Evolutionary conservation across 2,113 vertebrate species (phyloP).

Genomic region (Cromileptes altivelis): DNA sequence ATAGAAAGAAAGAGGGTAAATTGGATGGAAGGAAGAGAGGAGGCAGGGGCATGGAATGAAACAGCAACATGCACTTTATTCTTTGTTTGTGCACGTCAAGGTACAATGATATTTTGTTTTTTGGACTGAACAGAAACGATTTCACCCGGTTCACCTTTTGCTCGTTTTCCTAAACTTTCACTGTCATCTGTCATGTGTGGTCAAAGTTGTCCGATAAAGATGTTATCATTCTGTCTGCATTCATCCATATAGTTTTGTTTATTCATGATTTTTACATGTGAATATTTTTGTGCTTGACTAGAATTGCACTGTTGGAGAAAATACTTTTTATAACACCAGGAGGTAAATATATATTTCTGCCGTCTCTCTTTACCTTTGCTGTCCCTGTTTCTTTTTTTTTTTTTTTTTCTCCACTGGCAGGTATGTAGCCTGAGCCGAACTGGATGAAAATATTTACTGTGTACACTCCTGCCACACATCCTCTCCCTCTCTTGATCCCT

Average conservation of each 20-base stretch:
- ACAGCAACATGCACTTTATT: slow-evolving; percentile 55
- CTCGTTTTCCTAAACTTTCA: slow-evolving; percentile 51
- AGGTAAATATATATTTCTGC: background rate
- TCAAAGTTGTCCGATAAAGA: slow-evolving; percentile 21
- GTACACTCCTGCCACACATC: slow-evolving; percentile 28
- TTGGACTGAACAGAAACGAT: slow-evolving; percentile 55
- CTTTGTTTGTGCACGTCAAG: slow-evolving; percentile 61
- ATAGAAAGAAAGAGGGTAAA: slow-evolving; percentile 69
- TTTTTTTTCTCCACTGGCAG: background rate
- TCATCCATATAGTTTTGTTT: background rate
- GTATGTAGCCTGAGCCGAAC: slow-evolving; percentile 23
- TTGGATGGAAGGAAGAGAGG: slow-evolving; percentile 70
- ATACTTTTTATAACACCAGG: background rate
- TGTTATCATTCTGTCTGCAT: background rate
- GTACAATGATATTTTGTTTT: slow-evolving; percentile 49
- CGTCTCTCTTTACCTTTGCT: background rate
- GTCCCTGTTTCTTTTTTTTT: background rate
- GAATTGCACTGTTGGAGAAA: background rate
- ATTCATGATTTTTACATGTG: background rate
- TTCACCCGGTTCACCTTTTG: slow-evolving; percentile 43
- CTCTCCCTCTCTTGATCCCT: slow-evolving; percentile 19
- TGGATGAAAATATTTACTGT: slow-evolving; percentile 38
- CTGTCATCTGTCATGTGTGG: slow-evolving; percentile 7
- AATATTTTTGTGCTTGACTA: background rate
- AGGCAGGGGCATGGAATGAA: slow-evolving; percentile 55